Evolutionary conservation across 2,888 invertebrate genomes (phyloP), one percentile per base, ranked within the genome.

Genomic region (Drosophila acutilabella): DNA sequence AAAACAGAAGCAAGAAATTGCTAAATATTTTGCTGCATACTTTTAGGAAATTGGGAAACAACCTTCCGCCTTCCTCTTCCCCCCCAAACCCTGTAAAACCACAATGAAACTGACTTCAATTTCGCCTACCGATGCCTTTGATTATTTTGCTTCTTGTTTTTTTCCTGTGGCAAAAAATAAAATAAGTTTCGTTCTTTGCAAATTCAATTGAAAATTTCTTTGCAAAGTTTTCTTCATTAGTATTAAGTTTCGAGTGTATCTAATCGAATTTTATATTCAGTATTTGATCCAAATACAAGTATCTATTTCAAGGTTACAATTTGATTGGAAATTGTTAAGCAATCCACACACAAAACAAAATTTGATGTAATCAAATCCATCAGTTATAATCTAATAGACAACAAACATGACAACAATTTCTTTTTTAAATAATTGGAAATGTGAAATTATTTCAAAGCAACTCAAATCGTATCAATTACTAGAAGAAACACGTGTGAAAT

Each of bases 1-100:
- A 42, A 47, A 64, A 64, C 60, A 76, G 51, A 20, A 48, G 50
- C 64, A 53, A 71, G 66, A 80, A 80, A 81, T 83, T 78, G 70
- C 73, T 64, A 70, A 73, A 74, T 75, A 75, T 84, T 78, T 65
- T 71, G 61, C 56, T 81, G 81, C 81, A 81, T 81, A 84, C 74
- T 80, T 74, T 81, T 66, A 60, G 85, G 74, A 78, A 69, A 84
- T 69, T 84, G 71, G 44, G 36, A 23, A 45, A 30, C 30, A 36
- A 36, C 36, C 36, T 36, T 13, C 5, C 13, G 0, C 26, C 62
- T 33, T 14, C 13, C 30, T 10, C 18, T 7, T 30, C 7, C 6
- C 0, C 13, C 23, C 11, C 8, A 4, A 16, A 10, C 20, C 18
- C 7, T 38, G 13, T 18, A 11, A 38, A 16, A 38, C 23, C 26